Percentiles rank a stretch among this genome's conserved stretches.
These are phyloP conservation scores for Dendrocincla fuliginosa DNA, from an alignment of 2,797 vertebrate species.

Conservation along the genomic window DNA sequence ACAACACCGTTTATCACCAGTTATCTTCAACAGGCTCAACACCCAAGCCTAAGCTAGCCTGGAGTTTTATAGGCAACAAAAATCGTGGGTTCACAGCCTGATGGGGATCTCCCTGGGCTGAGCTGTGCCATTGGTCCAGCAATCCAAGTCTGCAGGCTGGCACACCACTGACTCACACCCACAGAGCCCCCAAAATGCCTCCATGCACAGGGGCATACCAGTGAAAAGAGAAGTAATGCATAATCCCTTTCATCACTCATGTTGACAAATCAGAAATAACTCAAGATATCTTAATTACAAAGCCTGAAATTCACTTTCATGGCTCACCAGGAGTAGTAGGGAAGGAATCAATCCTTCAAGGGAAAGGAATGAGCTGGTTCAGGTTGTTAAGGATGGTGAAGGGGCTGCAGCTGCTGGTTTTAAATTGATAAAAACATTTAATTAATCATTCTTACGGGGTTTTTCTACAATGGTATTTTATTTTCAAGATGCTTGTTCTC, in stretches of 20 bases:
- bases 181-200: not conserved
- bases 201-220: rapidly evolving
- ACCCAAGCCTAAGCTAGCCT: not conserved
- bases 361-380: not conserved
- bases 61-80: not conserved
- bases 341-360: not conserved
- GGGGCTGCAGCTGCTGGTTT: not conserved
- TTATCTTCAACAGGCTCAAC: not conserved
- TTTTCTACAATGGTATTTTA: not conserved
- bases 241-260: not conserved
- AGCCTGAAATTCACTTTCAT: conserved; percentile 4
- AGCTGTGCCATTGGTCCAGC: not conserved
- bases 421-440: not conserved
- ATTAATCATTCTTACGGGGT: not conserved
- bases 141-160: not conserved
- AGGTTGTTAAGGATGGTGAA: not conserved
- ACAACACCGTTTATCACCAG: not conserved
- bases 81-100: not conserved
- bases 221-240: not conserved
- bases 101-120: not conserved
- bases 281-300: conserved; percentile 27
- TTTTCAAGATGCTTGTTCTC: not conserved
- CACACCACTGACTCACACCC: not conserved
- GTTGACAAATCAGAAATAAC: conserved; percentile 34
- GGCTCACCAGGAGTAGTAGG: not conserved